Conservation (phyloP, 92 coral and sea anemone species). For the Umimayanthus kanabou region DNA sequence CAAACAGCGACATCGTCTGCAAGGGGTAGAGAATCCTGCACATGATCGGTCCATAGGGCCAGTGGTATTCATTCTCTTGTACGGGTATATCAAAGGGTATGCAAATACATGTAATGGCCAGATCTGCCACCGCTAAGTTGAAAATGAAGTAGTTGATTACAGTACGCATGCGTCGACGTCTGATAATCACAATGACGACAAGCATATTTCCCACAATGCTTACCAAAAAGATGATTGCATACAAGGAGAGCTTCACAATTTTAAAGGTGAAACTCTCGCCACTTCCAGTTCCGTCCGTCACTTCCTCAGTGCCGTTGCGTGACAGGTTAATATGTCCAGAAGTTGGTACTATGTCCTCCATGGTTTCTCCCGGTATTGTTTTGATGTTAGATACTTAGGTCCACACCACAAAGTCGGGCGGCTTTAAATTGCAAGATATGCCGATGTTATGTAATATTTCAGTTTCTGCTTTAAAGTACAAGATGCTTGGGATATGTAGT, state of each 20-base stretch:
- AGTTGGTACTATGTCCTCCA: neutral
- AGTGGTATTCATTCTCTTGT: conserved; percentile 77
- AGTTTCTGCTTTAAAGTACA: neutral
- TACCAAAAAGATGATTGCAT: conserved; percentile 83
- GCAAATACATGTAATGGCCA: conserved; percentile 86
- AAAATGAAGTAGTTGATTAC: conserved; percentile 94
- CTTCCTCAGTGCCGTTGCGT: neutral
- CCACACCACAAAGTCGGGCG: neutral
- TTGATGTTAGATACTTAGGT: neutral
- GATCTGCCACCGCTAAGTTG: conserved; percentile 90
- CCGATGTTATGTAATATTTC: neutral
- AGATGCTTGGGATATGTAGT: neutral
- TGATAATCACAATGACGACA: conserved; percentile 87
- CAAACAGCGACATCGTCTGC: conserved; percentile 88
- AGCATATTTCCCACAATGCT: conserved; percentile 87
- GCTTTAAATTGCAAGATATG: neutral
- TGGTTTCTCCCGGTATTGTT: neutral
- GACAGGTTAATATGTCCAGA: neutral
- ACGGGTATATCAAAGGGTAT: conserved; percentile 95
- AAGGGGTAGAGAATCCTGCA: conserved; percentile 86
- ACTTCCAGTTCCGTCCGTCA: neutral
- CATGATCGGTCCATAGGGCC: conserved; percentile 90
- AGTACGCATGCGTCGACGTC: conserved; percentile 90
- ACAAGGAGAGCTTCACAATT: conserved; percentile 75
- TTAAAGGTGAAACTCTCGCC: conserved; percentile 76